Evolutionary conservation across 2,113 vertebrate species (phyloP).

Genomic region (Emydocephalus ijimae): DNA sequence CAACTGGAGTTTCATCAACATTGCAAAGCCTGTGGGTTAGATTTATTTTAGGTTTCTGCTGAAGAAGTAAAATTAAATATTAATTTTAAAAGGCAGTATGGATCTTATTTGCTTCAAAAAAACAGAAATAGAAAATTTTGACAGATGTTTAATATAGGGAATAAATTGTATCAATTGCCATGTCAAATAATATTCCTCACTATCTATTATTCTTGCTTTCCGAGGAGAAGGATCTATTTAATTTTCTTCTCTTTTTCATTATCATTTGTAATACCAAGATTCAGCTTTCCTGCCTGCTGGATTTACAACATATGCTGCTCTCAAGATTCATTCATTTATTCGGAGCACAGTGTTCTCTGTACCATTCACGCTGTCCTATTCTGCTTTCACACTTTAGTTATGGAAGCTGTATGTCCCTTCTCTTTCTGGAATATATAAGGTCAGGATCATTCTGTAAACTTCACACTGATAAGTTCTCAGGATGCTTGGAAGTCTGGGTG

Average conservation of each 20-base stretch:
- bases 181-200: neutral
- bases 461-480: constrained; percentile 37
- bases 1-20: constrained; percentile 30
- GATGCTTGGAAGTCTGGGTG: neutral
- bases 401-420: neutral
- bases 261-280: neutral
- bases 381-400: neutral
- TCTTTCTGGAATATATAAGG: constrained; percentile 36
- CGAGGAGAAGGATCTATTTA: neutral
- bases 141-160: neutral
- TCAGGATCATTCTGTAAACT: constrained; percentile 5
- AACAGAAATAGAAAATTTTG: constrained; percentile 22
- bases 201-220: neutral
- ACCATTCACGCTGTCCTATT: neutral
- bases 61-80: constrained; percentile 28
- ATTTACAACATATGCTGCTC: neutral
- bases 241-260: neutral
- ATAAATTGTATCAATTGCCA: neutral
- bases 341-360: neutral
- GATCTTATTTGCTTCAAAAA: constrained; percentile 44
- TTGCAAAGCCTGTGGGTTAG: constrained; percentile 38
- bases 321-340: neutral
- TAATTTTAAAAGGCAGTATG: neutral
- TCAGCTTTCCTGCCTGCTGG: neutral
- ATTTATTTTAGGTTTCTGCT: constrained; percentile 45